phyloP scores from a whole-genome alignment of 23 tunicate genomes.

The Halocynthia aurantium region DNA sequence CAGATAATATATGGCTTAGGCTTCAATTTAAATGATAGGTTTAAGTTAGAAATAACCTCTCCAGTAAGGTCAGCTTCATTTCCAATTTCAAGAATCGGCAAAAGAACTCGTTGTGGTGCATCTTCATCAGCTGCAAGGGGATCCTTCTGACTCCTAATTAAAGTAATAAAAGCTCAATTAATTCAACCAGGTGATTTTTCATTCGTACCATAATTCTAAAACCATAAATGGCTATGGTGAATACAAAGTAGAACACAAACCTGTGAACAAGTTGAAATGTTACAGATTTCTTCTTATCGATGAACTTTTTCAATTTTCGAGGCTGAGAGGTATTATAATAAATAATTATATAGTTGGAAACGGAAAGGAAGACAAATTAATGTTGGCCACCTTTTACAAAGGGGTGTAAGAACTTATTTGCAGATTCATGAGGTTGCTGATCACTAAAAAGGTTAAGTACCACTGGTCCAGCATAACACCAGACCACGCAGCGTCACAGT shows the following conservation, averaged over 20 bases:
- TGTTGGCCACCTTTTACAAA: too few relatives aligned
- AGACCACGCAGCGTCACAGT: too few relatives aligned
- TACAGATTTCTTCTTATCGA: constrained; percentile 78
- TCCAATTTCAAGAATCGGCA: constrained; percentile 26
- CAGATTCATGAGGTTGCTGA: too few relatives aligned
- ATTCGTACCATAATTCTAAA: not conserved
- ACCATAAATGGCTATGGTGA: not conserved
- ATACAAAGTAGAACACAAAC: not conserved
- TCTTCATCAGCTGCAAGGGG: constrained; percentile 87
- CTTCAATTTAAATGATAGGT: too few relatives aligned
- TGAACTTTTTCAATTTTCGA: constrained; percentile 49
- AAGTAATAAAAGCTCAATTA: not conserved
- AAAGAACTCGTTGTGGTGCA: constrained; percentile 85
- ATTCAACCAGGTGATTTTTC: not conserved
- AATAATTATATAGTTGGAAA: too few relatives aligned
- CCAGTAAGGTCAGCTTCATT: constrained; percentile 2
- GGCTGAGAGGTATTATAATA: constrained; percentile 11
- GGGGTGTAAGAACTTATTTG: too few relatives aligned
- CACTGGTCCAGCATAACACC: too few relatives aligned
- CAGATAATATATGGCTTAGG: too few relatives aligned
- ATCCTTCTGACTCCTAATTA: constrained; percentile 74
- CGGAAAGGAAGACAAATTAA: too few relatives aligned
- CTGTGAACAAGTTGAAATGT: constrained; percentile 80
- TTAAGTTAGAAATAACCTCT: not conserved
- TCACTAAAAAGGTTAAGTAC: too few relatives aligned